These are phyloP conservation scores for Molorchus minor DNA, from an alignment of 2,888 invertebrate genomes.

Conservation along the genomic window DNA sequence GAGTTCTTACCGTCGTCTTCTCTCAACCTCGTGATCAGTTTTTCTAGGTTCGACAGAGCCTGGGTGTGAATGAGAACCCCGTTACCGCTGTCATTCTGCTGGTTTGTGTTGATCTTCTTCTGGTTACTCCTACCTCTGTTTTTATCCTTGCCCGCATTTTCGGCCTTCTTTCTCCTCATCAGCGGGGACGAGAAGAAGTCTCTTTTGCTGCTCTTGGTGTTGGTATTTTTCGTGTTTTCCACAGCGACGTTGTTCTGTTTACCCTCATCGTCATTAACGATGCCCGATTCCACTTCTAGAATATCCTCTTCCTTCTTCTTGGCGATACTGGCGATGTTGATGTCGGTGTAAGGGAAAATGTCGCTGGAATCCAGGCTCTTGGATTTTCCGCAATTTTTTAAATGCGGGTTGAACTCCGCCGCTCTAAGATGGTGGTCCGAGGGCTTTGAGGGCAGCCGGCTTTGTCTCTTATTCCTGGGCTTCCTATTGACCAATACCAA, in stretches of 20 bases:
- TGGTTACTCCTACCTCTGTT: slow-evolving; percentile 53
- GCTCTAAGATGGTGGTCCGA: slow-evolving; percentile 42
- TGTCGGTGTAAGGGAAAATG: slow-evolving; percentile 68
- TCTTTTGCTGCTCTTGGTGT: slow-evolving; percentile 55
- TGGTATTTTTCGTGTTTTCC: slow-evolving; percentile 42
- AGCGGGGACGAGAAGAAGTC: slow-evolving; percentile 62
- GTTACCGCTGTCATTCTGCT: slow-evolving; percentile 36
- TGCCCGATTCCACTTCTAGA: slow-evolving; percentile 50
- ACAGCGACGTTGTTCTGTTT: slow-evolving; percentile 37
- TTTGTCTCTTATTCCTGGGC: slow-evolving; percentile 52
- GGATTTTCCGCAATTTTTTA: slow-evolving; percentile 78
- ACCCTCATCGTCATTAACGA: slow-evolving; percentile 38
- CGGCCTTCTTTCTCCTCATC: slow-evolving; percentile 60
- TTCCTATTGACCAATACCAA: slow-evolving; percentile 76
- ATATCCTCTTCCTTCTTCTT: slow-evolving; percentile 54
- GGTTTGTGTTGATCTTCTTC: slow-evolving; percentile 41
- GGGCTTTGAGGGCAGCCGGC: slow-evolving; percentile 43
- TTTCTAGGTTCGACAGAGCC: slow-evolving; percentile 69
- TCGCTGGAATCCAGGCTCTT: slow-evolving; percentile 88
- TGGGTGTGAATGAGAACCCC: slow-evolving; percentile 61
- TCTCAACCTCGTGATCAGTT: slow-evolving; percentile 66
- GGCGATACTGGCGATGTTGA: slow-evolving; percentile 22
- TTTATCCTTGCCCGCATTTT: slow-evolving; percentile 42
- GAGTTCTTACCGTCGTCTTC: slow-evolving; percentile 66
- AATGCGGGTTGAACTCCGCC: slow-evolving; percentile 42